Conservation (phyloP, 2,888 invertebrate species). For the Drosophila testacea region DNA sequence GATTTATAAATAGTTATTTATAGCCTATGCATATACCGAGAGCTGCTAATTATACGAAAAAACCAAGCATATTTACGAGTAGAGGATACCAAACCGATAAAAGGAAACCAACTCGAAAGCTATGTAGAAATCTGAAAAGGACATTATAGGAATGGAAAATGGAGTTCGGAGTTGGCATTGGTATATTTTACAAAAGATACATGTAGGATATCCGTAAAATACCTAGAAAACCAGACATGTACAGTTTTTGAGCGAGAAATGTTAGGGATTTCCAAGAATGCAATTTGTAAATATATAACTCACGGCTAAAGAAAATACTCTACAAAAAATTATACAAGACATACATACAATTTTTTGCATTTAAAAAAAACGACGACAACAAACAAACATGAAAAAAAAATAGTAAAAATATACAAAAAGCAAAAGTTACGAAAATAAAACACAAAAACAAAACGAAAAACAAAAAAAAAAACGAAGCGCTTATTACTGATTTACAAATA, state of each 20-base stretch:
- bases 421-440: slow-evolving; percentile 29
- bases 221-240: slow-evolving; percentile 31
- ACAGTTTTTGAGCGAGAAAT: slow-evolving; percentile 39
- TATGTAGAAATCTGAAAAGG: slow-evolving; percentile 27
- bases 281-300: slow-evolving; percentile 53
- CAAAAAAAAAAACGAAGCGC: slow-evolving; percentile 67
- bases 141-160: slow-evolving; percentile 18
- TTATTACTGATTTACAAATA: slow-evolving; percentile 74
- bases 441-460: slow-evolving; percentile 42
- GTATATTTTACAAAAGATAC: slow-evolving; percentile 32
- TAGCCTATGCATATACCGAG: slow-evolving; percentile 39
- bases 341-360: slow-evolving; percentile 74
- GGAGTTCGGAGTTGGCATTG: slow-evolving; percentile 8
- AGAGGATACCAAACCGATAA: slow-evolving; percentile 16
- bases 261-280: slow-evolving; percentile 52
- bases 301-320: slow-evolving; percentile 20
- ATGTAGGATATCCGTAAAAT: slow-evolving; percentile 17
- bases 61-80: slow-evolving; percentile 31
- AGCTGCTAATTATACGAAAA: slow-evolving; percentile 52
- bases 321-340: slow-evolving; percentile 56
- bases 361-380: slow-evolving; percentile 43
- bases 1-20: slow-evolving; percentile 58
- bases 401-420: slow-evolving; percentile 71
- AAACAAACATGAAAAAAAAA: slow-evolving; percentile 52
- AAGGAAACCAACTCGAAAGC: slow-evolving; percentile 16